Evolutionary conservation across 2,113 vertebrate species (phyloP).

Genomic region (Alethe castanea): DNA sequence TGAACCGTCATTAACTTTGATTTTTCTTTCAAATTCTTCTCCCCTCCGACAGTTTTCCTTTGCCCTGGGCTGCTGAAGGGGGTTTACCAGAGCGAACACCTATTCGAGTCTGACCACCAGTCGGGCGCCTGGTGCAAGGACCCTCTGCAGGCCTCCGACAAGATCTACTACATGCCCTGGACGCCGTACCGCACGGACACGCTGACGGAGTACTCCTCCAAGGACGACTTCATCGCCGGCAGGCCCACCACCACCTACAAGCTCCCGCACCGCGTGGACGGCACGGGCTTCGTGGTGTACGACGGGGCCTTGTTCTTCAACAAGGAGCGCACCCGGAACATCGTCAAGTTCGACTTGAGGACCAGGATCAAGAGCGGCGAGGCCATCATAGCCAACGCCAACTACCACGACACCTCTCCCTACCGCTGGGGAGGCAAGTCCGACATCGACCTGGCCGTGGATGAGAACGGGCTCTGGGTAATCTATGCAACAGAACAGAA

Average conservation of each 20-base stretch:
- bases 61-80: constrained; percentile 95
- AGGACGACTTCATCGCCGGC: constrained; percentile 96
- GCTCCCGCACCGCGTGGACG: constrained; percentile 93
- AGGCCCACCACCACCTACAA: constrained; percentile 97
- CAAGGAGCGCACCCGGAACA: constrained; percentile 97
- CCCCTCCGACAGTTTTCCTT: constrained; percentile 90
- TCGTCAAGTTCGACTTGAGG: constrained; percentile 96
- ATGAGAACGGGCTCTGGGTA: constrained; percentile 98
- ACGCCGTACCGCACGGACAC: constrained; percentile 95
- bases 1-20: not conserved
- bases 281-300: constrained; percentile 96
- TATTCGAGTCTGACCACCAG: constrained; percentile 99
- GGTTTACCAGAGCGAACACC: constrained; percentile 97
- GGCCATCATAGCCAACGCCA: constrained; percentile 96
- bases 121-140: constrained; percentile 99
- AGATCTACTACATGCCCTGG: constrained; percentile 99
- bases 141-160: constrained; percentile 95
- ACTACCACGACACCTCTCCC: constrained; percentile 98
- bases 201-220: constrained; percentile 94
- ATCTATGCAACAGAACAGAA: constrained; percentile 99
- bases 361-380: constrained; percentile 98
- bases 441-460: constrained; percentile 95
- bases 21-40: constrained; percentile 75
- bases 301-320: constrained; percentile 98
- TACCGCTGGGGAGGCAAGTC: constrained; percentile 99